phyloP scores from a whole-genome alignment of 64 coral and sea anemone species.

The Stylophora pistillata region DNA sequence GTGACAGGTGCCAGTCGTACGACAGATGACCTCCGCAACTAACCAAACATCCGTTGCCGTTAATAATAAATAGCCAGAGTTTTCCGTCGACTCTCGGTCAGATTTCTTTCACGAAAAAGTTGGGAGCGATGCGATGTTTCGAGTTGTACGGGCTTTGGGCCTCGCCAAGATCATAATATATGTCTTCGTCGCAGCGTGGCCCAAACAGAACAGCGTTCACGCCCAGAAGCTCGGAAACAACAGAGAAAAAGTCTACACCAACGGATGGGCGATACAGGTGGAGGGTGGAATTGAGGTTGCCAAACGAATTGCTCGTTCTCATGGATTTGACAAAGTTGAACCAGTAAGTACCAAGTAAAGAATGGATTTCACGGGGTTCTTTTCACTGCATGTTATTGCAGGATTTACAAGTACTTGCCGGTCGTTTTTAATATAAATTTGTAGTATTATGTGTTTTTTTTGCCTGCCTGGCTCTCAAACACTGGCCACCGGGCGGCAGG shows the following conservation, averaged over 20 bases:
- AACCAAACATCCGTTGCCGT: constrained; percentile 66
- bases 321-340: constrained; percentile 95
- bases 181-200: constrained; percentile 48
- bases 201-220: not conserved
- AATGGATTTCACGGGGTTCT: not conserved
- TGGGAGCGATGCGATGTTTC: constrained; percentile 93
- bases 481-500: constrained; percentile 41
- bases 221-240: constrained; percentile 6
- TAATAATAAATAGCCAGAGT: constrained; percentile 79
- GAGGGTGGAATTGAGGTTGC: constrained; percentile 82
- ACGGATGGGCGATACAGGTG: constrained; percentile 95
- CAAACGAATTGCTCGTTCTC: constrained; percentile 81
- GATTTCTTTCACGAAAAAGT: constrained; percentile 68
- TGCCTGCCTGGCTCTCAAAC: constrained; percentile 42
- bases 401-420: constrained; percentile 50
- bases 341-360: constrained; percentile 56
- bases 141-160: constrained; percentile 63
- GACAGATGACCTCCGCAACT: constrained; percentile 65
- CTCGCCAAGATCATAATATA: constrained; percentile 70
- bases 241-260: constrained; percentile 81
- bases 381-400: not conserved
- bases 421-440: constrained; percentile 53
- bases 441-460: constrained; percentile 54
- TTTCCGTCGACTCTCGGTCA: constrained; percentile 55
- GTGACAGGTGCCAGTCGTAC: constrained; percentile 57